A percentile compares a stretch with the other conserved stretches of the same genome.
phyloP scores from a whole-genome alignment of 2,113 vertebrate genomes.

The Tinamus guttatus region DNA sequence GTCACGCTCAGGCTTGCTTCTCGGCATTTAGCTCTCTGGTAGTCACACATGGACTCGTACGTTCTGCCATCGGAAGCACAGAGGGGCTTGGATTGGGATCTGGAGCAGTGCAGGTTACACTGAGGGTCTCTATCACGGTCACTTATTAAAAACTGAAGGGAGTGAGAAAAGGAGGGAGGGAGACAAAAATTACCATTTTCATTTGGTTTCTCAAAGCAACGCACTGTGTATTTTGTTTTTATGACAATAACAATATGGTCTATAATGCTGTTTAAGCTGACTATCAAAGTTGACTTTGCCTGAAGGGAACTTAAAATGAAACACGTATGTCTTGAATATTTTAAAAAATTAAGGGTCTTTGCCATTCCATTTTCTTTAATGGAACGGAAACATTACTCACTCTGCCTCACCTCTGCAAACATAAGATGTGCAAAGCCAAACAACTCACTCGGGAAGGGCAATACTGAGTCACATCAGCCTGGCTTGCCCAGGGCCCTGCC shows the following conservation, averaged over 20 bases:
- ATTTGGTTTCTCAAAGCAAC: conserved; percentile 5
- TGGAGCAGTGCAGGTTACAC: conserved; percentile 89
- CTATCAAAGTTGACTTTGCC: conserved; percentile 11
- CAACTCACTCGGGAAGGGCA: conserved; percentile 40
- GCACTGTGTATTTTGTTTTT: background rate
- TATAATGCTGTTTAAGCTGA: background rate
- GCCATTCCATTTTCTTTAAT: conserved; percentile 39
- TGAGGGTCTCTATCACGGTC: conserved; percentile 87
- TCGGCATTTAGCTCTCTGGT: conserved; percentile 94
- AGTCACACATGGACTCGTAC: conserved; percentile 93
- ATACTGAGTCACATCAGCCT: conserved; percentile 50
- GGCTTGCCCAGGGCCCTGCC: background rate
- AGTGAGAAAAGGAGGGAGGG: background rate
- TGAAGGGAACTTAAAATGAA: conserved; percentile 37
- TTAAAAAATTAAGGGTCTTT: background rate
- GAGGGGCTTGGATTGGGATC: conserved; percentile 88
- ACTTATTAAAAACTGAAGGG: conserved; percentile 92
- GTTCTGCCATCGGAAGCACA: conserved; percentile 93
- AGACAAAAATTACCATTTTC: background rate
- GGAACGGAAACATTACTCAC: conserved; percentile 51
- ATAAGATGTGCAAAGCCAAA: conserved; percentile 48
- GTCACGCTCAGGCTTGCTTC: conserved; percentile 84
- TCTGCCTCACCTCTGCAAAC: conserved; percentile 39
- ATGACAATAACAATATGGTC: background rate
- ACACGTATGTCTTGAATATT: background rate